Base-by-base conservation (phyloP, 23 tunicate species). In the Halocynthia aurantium region DNA sequence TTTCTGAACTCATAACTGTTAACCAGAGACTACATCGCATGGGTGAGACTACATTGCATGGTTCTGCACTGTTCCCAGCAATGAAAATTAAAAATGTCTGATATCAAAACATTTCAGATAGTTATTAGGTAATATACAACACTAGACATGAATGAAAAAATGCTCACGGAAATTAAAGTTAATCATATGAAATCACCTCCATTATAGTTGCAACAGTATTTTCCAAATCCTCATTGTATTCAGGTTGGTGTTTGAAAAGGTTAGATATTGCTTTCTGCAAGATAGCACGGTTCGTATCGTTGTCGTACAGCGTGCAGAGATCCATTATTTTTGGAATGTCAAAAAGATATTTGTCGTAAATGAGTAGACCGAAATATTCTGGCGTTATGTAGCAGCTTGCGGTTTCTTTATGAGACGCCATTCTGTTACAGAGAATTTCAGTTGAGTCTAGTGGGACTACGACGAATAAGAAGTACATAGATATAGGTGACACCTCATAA, bases 261-360 rank as follows among this genome's bases (percentile, higher is more conserved):
- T 62, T 77, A 12, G 44, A 56, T 6, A 92, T 18, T 73, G 88
- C 75, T 83, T 92, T 92, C 53, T 62, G 50, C 9, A 92, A 72
- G 10, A 92, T 58, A 52, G 83, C 77, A 22, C 22, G 11, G 61
- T 86, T 92, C 11, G 84, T 69, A 6, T 51, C 76, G 20, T 67
- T 66, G 7, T 80, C 85, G 70, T 82, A 86, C 60, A 92, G 55
- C 7, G 81, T 22, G 51, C 91, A 81, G 31, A 92, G 20, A 75
- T 92, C 98, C 98, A 92, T 82, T 60, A 92, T 57, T 13, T 86
- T 78, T 6, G 98, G 98, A 67, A 92, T 86, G 67, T 92, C 98
- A 74, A 92, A 92, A 12, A 92, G 72, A 72, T 55, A 92, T 19
- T 92, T 92, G 70, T 84, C 83, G 53, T 92, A 92, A 8, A 86